Evolutionary conservation across 2,888 invertebrate genomes (phyloP).

Genomic region (Chironomus riparius): DNA sequence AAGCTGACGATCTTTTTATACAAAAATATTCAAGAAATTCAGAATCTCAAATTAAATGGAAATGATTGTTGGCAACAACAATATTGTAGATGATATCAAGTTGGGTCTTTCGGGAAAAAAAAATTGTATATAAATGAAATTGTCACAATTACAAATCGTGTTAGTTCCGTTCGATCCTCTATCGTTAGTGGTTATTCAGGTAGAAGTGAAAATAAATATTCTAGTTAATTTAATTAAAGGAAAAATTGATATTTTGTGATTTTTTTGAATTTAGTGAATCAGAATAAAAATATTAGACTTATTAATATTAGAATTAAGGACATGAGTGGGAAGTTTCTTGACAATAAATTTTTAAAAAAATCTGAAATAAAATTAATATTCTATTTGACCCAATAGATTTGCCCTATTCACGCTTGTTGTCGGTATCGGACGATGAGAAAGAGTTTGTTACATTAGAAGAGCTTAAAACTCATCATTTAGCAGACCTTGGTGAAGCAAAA

Average conservation of each 20-base stretch:
- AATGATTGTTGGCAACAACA: background rate
- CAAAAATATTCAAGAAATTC: background rate
- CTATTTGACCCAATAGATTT: constrained; percentile 32
- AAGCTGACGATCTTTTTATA: too few species aligned
- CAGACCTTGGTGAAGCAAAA: constrained; percentile 28
- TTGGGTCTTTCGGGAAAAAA: background rate
- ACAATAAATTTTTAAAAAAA: background rate
- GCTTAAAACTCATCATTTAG: constrained; percentile 38
- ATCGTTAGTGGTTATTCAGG: too few species aligned
- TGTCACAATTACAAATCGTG: background rate
- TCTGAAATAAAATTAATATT: background rate
- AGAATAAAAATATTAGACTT: background rate
- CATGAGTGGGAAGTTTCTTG: background rate
- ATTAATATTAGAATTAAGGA: background rate
- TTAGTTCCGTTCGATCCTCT: background rate
- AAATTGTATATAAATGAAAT: background rate
- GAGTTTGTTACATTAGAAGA: constrained; percentile 42
- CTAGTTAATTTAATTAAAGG: too few species aligned
- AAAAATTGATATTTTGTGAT: too few species aligned
- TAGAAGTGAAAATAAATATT: too few species aligned
- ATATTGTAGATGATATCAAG: background rate
- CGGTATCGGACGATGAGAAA: constrained; percentile 38
- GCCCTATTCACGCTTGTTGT: constrained; percentile 40
- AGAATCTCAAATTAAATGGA: background rate
- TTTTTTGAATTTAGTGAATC: background rate